phyloP scores from a whole-genome alignment of 2,888 invertebrate genomes.

The Amorpha juglandis region DNA sequence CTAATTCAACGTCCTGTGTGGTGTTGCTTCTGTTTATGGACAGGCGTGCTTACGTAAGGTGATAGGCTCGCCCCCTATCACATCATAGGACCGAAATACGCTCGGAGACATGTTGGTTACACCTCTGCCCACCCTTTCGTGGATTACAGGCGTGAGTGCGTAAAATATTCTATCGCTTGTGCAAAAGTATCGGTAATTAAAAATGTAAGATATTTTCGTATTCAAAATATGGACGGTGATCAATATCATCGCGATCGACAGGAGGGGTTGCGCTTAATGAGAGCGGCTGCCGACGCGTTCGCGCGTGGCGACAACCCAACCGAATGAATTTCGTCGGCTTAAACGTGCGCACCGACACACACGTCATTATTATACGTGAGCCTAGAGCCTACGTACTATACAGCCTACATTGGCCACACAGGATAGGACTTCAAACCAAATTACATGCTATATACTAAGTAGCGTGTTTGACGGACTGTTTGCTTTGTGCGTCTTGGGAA shows the following conservation, averaged over 20 bases:
- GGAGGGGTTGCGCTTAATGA: conserved; percentile 67
- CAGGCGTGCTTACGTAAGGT: too few species aligned
- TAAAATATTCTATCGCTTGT: background rate
- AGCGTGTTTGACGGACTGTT: background rate
- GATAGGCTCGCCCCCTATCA: too few species aligned
- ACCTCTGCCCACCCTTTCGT: too few species aligned
- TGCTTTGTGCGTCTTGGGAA: background rate
- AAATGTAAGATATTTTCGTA: conserved; percentile 30
- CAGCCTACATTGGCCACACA: background rate
- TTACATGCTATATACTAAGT: conserved; percentile 7
- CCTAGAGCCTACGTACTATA: background rate
- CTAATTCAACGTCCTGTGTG: too few species aligned
- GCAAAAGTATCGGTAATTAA: background rate
- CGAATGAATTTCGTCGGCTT: conserved; percentile 72
- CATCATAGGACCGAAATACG: too few species aligned
- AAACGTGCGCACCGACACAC: conserved; percentile 50
- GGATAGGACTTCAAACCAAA: background rate
- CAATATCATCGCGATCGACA: conserved; percentile 62
- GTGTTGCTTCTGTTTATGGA: too few species aligned
- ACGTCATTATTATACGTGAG: conserved; percentile 32
- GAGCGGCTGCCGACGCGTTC: conserved; percentile 69
- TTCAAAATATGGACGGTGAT: conserved; percentile 64
- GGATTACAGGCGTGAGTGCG: too few species aligned
- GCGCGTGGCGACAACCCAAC: conserved; percentile 72
- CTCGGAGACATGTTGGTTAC: too few species aligned